Evolutionary conservation across 2,888 invertebrate genomes (phyloP), one percentile per base, ranked within the genome.

Genomic region (Acheta domesticus): DNA sequence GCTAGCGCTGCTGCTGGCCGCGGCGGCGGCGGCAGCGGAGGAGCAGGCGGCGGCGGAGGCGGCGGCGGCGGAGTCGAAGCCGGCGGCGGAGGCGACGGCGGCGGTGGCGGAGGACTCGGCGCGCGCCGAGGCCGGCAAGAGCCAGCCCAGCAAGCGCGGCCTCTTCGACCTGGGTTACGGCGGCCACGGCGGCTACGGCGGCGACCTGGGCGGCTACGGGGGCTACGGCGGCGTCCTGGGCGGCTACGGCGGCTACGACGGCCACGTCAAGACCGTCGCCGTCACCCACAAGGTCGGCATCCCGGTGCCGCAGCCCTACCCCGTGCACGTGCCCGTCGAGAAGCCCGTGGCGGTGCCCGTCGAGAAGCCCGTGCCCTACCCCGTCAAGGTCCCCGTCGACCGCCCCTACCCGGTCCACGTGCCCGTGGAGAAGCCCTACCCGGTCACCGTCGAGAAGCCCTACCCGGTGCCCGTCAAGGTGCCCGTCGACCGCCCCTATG

Each of bases 341-440:
- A 93, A 93, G 85, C 92, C 90, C 79, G 92, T 94, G 77, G 93
- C 11, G 23, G 90, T 92, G 76, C 92, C 92, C 80, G 91, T 92
- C 20, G 93, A 93, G 84, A 94, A 92, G 88, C 93, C 93, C 81
- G 92, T 93, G 78, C 94, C 92, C 78, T 93, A 80, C 90, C 92
- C 83, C 85, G 91, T 94, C 14, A 94, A 94, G 85, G 93, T 94
- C 16, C 93, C 91, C 80, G 81, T 81, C 12, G 79, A 79, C 62
- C 62, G 81, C 16, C 82, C 82, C 2, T 94, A 94, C 87, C 91
- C 93, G 82, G 93, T 94, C n/a, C 91, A 91, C 84, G 92, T 91
- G 75, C 91, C 90, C 74, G 92, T 92, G 50, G 93, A 92, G 87
- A 92, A 93, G 77, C 93, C 93, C 49, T 93, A 93, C 88, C 92